Percentiles rank a stretch among this genome's conserved stretches.
Conservation (phyloP, 2,888 invertebrate species). For the Allygus modestus region DNA sequence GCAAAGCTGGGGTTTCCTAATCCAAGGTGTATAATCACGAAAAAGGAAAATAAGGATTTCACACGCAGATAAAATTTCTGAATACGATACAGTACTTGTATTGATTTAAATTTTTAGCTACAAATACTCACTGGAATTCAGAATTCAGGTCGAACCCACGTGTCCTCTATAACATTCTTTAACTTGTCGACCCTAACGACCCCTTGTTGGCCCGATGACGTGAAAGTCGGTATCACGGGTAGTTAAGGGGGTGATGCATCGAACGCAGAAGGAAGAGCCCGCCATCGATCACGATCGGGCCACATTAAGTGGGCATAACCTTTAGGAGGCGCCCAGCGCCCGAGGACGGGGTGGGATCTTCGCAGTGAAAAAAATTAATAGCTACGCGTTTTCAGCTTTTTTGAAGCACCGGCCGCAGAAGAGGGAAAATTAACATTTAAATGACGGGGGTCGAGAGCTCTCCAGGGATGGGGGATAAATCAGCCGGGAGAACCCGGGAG, state of each 20-base stretch:
- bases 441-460: conserved; percentile 62
- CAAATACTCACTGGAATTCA: no score
- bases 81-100: no score
- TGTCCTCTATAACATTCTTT: no score
- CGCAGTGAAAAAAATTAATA: conserved; percentile 53
- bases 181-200: no score
- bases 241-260: conserved; percentile 15
- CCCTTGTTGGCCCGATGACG: no score
- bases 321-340: conserved; percentile 1
- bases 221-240: conserved; percentile 2
- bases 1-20: no score
- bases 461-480: conserved; percentile 59
- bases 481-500: conserved; percentile 38
- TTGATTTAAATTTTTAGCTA: no score
- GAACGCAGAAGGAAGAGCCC: not conserved
- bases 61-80: no score
- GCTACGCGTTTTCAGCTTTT: conserved; percentile 57
- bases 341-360: conserved; percentile 19
- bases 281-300: conserved; percentile 2
- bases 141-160: no score
- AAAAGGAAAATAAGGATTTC: no score
- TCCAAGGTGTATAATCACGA: no score
- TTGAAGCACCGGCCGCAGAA: conserved; percentile 52
- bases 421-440: conserved; percentile 64
- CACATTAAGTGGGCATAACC: conserved; percentile 37